Base-by-base conservation (phyloP, 2,113 vertebrate species). In the Oxyura jamaicensis region DNA sequence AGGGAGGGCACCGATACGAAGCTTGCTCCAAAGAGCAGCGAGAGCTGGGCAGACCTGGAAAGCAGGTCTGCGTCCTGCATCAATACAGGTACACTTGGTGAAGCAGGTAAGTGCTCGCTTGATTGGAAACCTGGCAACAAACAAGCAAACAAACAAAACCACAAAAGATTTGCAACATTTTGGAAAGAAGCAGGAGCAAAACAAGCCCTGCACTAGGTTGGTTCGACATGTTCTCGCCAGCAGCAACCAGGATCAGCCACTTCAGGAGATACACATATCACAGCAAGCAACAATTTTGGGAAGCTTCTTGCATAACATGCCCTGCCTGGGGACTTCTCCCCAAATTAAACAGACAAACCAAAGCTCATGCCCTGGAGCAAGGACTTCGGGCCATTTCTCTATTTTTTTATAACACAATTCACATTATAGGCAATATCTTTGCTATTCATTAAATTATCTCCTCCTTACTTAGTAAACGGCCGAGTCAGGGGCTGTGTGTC, bases 231-330 rank as follows among this genome's bases (percentile, higher is more conserved):
- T 5, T 8, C 56, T 25, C 42, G 50, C n/a, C 75, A 16, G 0
- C 13, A 36, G 42, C 0, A 6, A 4, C 5, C 0, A 0, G 20
- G 29, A 86, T 8, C 8, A 7, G 29, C 46, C 58, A 36, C 73
- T 26, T 8, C 2, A 2, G 28, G 48, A 75, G 15, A 52, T 2
- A 26, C 6, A 23, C 5, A 5, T 2, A 33, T 6, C 68, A 33
- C 0, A 1, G 63, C 79, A 29, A 16, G 53, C 10, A 55, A 42
- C 2, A 21, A 20, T 1, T 67, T 20, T 4, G 1, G 28, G 42
- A 20, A 31, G 53, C 53, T 36, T 8, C 0, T 0, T 22, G 50
- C 39, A 50, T 2, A 17, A n/a, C 14, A 10, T 6, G 29, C 33
- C 39, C 58, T 0, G 3, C 9, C 12, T 28, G 18, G 41, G 3